Evolutionary conservation across 1,140 invertebrate species (phyloP).

Genomic region (Papilio aristodemus): DNA sequence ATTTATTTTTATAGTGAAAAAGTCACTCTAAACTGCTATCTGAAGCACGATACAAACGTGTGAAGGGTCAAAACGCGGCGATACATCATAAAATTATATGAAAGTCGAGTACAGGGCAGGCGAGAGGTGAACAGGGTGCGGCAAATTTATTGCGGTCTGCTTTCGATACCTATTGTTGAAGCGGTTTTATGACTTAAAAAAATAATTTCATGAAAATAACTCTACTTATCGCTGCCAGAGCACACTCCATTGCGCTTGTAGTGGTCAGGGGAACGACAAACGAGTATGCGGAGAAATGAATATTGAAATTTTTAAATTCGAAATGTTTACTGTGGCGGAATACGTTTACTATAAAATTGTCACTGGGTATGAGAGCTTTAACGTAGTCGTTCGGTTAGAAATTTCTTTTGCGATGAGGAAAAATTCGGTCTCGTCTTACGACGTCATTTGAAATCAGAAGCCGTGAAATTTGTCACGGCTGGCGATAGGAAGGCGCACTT

Average conservation of each 20-base stretch:
- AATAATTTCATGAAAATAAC: conserved; percentile 68
- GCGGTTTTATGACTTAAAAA: conserved; percentile 69
- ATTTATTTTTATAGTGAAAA: conserved; percentile 38
- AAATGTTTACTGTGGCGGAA: conserved; percentile 48
- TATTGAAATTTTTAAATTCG: conserved; percentile 44
- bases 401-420: conserved; percentile 58
- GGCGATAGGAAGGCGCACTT: conserved; percentile 45
- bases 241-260: conserved; percentile 15
- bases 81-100: conserved; percentile 80
- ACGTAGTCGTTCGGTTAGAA: conserved; percentile 65
- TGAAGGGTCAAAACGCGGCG: conserved; percentile 72
- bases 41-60: conserved; percentile 54
- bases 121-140: conserved; percentile 68
- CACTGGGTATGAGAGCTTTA: conserved; percentile 49
- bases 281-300: conserved; percentile 25
- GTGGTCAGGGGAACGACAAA: conserved; percentile 13
- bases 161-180: conserved; percentile 75
- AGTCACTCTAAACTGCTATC: conserved; percentile 30
- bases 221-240: conserved; percentile 48
- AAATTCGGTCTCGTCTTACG: conserved; percentile 65
- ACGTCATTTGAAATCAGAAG: conserved; percentile 69
- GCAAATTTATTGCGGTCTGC: conserved; percentile 75
- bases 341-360: conserved; percentile 52
- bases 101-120: conserved; percentile 77
- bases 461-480: conserved; percentile 75